Evolutionary conservation across 1,140 invertebrate genomes (phyloP), one percentile per base, ranked within the genome.

Genomic region (Monomorium pharaonis): DNA sequence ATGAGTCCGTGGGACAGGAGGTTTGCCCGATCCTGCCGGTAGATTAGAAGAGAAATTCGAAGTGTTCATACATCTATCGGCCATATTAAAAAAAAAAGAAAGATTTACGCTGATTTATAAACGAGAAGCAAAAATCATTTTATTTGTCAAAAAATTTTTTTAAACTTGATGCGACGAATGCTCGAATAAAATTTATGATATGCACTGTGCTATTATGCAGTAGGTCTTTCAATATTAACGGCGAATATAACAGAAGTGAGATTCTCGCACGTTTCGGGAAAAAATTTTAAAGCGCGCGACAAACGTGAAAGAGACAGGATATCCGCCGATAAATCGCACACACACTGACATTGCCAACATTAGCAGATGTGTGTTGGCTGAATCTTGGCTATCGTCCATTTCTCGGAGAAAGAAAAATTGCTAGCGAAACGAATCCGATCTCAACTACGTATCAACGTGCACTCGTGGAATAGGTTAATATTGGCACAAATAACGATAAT

Each of bases 1-100:
- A 51, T 24, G 85, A 56, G 44, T 69, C 87, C 87, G 83, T 89
- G 88, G 89, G 91, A 92, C 88, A 88, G 54, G 6, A 49, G 81
- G 60, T 69, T 74, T 30, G 78, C 16, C 51, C 78, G 78, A 83
- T 83, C 78, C 72, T 74, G 78, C 27, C 78, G 27, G 78, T 33
- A 83, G 78, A 83, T 83, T 83, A 83, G 24, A 47, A n/a, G 14
- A 83, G 67, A 74, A 83, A 83, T 74, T 58, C 70, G 51, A 74
- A 69, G 51, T 44, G 37, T 58, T 24, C 37, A 12, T 51, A n/a
- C 18, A 49, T 21, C 58, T 5, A 51, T 56, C 24, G 37, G 24
- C 24, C 16, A 18, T 62, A 72, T 72, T n/a, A n/a, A n/a, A n/a
- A n/a, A n/a, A 72, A 14, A 37, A 69, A 67, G 37, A 67, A 51